phyloP scores from a whole-genome alignment of 2,113 vertebrate species.

The Chinchilla lanigera region DNA sequence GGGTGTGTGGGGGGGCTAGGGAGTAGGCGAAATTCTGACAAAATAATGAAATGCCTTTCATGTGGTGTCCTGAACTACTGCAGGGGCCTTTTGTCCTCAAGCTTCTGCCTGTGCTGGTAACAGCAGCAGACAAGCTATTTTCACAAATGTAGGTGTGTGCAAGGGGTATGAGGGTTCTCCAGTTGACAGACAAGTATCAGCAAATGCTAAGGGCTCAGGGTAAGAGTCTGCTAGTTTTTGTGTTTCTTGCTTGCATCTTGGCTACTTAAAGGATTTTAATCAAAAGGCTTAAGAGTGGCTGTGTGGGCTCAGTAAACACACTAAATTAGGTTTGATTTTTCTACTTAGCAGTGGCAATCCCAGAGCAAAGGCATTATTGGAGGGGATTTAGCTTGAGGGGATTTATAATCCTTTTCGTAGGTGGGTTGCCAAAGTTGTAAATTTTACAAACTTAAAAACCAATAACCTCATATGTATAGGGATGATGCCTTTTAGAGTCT shows the following conservation, averaged over 20 bases:
- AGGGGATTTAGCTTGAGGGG: conserved; percentile 58
- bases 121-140: neutral
- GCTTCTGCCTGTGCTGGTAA: neutral
- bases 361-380: conserved; percentile 47
- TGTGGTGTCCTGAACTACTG: neutral
- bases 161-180: neutral
- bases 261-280: conserved; percentile 73
- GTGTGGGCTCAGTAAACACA: conserved; percentile 64
- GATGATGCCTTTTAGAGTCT: neutral
- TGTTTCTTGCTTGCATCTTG: neutral
- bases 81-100: neutral
- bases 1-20: neutral
- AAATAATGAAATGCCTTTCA: conserved; percentile 3
- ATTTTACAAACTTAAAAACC: conserved; percentile 58
- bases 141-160: conserved; percentile 21
- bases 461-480: neutral
- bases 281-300: conserved; percentile 50
- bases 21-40: neutral
- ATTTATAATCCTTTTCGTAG: conserved; percentile 67
- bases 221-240: conserved; percentile 30
- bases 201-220: conserved; percentile 10
- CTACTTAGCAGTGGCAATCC: conserved; percentile 36
- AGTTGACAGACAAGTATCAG: conserved; percentile 5
- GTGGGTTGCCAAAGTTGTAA: conserved; percentile 44
- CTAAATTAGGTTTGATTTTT: conserved; percentile 72